Conservation (phyloP, 1,140 invertebrate genomes). For the Micrasema minimum region DNA sequence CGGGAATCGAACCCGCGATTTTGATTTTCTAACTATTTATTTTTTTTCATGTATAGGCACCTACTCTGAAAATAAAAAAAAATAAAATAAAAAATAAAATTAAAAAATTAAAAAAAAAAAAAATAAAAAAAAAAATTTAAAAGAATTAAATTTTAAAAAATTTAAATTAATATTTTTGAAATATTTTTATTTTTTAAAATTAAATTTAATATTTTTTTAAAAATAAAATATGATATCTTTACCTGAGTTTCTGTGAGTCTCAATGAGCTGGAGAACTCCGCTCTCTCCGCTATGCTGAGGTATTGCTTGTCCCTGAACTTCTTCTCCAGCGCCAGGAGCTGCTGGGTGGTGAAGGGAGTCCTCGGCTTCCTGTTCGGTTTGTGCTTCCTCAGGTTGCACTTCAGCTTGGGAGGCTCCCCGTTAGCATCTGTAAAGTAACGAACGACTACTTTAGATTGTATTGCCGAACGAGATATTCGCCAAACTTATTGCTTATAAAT, state of each 20-base stretch:
- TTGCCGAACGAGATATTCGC: constrained; percentile 24
- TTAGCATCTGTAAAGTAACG: constrained; percentile 69
- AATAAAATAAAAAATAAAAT: too few species aligned
- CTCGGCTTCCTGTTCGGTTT: constrained; percentile 97
- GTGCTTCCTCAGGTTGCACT: constrained; percentile 91
- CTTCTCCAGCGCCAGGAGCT: constrained; percentile 92
- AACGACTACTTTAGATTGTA: constrained; percentile 38
- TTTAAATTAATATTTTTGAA: too few species aligned
- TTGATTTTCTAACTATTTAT: too few species aligned
- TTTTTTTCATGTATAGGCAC: too few species aligned
- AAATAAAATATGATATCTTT: constrained; percentile 25
- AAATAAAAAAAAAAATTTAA: too few species aligned
- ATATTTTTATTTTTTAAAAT: too few species aligned
- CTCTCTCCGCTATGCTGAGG: constrained; percentile 94
- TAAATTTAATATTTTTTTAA: neutral
- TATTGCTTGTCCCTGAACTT: constrained; percentile 98
- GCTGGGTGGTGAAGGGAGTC: constrained; percentile 97
- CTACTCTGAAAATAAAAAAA: too few species aligned
- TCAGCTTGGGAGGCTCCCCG: constrained; percentile 83
- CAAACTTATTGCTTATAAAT: too few species aligned
- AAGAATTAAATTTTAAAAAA: too few species aligned
- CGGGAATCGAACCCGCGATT: too few species aligned
- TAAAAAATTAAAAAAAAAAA: too few species aligned
- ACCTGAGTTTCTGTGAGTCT: constrained; percentile 95
- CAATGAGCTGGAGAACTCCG: constrained; percentile 94